These are phyloP conservation scores for Hydrotaea cyrtoneurina DNA, from an alignment of 2,888 invertebrate genomes.

Conservation along the genomic window DNA sequence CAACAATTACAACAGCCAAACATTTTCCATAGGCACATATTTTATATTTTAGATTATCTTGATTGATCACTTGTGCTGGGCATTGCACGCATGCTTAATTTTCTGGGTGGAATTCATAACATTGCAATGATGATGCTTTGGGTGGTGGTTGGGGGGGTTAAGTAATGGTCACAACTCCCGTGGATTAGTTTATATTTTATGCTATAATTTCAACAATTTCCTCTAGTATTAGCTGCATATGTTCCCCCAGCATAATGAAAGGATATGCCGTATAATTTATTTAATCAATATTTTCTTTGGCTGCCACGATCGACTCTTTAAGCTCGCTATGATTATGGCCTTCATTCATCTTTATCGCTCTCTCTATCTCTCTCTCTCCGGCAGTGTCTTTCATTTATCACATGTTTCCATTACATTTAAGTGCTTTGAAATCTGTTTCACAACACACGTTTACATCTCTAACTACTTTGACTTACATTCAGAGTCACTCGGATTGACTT, in stretches of 20 bases:
- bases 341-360: neutral
- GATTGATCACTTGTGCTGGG: conserved; percentile 55
- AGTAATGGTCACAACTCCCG: neutral
- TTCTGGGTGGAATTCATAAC: neutral
- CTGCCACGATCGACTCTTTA: neutral
- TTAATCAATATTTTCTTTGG: neutral
- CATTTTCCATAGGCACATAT: conserved; percentile 47
- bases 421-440: neutral
- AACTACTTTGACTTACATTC: conserved; percentile 16
- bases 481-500: neutral
- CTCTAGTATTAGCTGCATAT: neutral
- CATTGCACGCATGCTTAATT: conserved; percentile 29
- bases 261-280: neutral
- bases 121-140: neutral
- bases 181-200: neutral
- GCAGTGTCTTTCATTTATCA: neutral
- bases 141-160: neutral
- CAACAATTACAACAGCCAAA: conserved; percentile 59
- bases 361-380: neutral
- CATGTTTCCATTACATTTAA: neutral
- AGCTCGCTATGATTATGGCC: neutral
- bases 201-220: conserved; percentile 1
- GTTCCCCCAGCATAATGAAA: neutral
- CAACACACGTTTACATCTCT: neutral
- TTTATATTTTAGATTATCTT: conserved; percentile 57